Evolutionary conservation across 2,797 vertebrate species (phyloP).

Genomic region (Galaxias olidus): DNA sequence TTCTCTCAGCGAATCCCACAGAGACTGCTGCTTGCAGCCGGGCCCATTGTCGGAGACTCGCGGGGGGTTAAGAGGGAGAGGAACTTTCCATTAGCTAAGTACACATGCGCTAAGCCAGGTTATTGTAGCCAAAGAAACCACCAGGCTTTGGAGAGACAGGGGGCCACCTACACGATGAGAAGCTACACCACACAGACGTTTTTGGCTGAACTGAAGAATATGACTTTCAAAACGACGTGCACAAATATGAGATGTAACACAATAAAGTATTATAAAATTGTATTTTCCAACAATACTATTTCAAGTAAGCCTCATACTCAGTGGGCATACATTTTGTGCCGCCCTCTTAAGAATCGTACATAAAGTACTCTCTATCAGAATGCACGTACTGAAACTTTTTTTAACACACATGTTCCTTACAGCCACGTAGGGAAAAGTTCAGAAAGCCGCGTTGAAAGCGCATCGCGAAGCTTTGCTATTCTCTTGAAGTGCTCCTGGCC

Average conservation of each 20-base stretch:
- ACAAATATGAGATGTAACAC: conserved; percentile 1
- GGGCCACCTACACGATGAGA: conserved; percentile 48
- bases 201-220: no score
- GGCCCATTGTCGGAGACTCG: conserved; percentile 60
- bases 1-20: conserved; percentile 56
- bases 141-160: conserved; percentile 59
- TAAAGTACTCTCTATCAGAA: no score
- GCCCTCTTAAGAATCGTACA: no score
- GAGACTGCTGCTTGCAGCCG: conserved; percentile 64
- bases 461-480: neutral
- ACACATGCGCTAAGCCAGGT: conserved; percentile 75
- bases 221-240: no score
- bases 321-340: no score
- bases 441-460: no score
- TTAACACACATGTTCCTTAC: neutral
- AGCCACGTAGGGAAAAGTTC: neutral
- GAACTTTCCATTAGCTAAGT: conserved; percentile 77
- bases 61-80: conserved; percentile 65
- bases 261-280: conserved; percentile 5
- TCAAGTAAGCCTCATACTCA: no score
- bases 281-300: no score
- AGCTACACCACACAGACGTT: conserved; percentile 54
- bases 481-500: conserved; percentile 59
- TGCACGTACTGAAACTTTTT: no score
- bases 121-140: conserved; percentile 73